These are phyloP conservation scores for Dryomyza anilis DNA, from an alignment of 2,888 invertebrate genomes.

Conservation along the genomic window DNA sequence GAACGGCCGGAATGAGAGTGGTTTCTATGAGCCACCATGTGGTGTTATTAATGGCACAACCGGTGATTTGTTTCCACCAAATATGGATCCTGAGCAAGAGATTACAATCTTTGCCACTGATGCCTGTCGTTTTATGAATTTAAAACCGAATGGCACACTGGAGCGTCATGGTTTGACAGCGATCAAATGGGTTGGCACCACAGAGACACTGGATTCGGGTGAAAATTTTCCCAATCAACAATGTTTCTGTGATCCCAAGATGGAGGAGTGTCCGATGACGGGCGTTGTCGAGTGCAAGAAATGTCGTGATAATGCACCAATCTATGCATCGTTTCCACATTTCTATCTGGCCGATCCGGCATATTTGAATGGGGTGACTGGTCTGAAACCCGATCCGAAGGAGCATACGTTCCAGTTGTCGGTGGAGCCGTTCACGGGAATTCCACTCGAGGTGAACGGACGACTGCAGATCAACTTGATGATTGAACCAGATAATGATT, in stretches of 20 bases:
- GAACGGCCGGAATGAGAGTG: conserved; percentile 67
- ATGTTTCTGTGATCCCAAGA: conserved; percentile 70
- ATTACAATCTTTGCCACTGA: conserved; percentile 76
- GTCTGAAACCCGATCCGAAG: conserved; percentile 69
- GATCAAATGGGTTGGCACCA: conserved; percentile 64
- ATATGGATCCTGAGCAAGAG: conserved; percentile 61
- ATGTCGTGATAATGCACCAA: conserved; percentile 82
- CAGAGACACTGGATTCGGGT: conserved; percentile 76
- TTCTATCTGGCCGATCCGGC: conserved; percentile 75
- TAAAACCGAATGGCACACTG: conserved; percentile 46
- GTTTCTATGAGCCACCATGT: conserved; percentile 68
- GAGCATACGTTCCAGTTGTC: conserved; percentile 71
- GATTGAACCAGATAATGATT: conserved; percentile 63
- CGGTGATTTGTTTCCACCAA: conserved; percentile 82
- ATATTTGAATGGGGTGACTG: conserved; percentile 69
- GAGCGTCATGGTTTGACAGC: conserved; percentile 46
- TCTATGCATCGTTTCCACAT: conserved; percentile 81
- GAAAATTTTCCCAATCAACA: conserved; percentile 65
- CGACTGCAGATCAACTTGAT: conserved; percentile 79
- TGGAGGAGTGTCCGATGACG: conserved; percentile 63
- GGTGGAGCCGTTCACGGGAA: conserved; percentile 77
- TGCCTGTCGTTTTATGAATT: conserved; percentile 73
- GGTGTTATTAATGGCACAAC: conserved; percentile 73
- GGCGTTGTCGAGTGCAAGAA: conserved; percentile 76
- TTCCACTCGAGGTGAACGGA: conserved; percentile 76